These are phyloP conservation scores for Tapirus indicus DNA, from an alignment of 2,797 vertebrate genomes.

Conservation along the genomic window DNA sequence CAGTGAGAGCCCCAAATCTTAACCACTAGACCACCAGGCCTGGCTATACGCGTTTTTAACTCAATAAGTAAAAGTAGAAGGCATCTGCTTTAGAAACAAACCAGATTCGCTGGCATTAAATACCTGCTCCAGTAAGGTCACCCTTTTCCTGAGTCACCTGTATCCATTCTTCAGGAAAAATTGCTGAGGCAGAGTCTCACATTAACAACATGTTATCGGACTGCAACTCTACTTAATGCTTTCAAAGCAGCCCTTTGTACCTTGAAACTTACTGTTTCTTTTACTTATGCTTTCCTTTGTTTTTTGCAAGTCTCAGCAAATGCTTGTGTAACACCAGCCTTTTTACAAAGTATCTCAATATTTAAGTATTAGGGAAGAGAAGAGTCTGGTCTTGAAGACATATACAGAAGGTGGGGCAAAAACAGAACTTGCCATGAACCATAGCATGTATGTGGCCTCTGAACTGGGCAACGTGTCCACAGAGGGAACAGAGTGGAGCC, in stretches of 20 bases:
- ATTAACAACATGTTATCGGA: neutral
- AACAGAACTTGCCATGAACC: neutral
- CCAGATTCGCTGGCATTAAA: neutral
- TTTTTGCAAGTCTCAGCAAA: conserved; percentile 53
- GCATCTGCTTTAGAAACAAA: neutral
- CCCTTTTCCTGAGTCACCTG: neutral
- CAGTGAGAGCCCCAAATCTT: no score
- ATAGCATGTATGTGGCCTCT: neutral
- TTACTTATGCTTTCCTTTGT: neutral
- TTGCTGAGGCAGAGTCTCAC: neutral
- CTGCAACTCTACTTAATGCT: neutral
- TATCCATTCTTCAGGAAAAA: conserved; percentile 33
- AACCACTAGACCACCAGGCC: no score
- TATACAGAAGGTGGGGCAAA: neutral
- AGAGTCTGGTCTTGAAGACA: neutral
- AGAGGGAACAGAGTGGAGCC: neutral
- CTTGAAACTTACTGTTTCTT: neutral
- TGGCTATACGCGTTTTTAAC: neutral
- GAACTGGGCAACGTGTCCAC: neutral
- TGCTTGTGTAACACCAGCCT: neutral
- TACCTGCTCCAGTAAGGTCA: neutral
- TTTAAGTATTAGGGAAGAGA: no score
- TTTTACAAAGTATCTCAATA: conserved; percentile 5
- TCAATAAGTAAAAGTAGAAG: conserved; percentile 12
- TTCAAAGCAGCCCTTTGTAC: neutral